Conservation (phyloP, 2,113 vertebrate genomes). For the Eleginops maclovinus region DNA sequence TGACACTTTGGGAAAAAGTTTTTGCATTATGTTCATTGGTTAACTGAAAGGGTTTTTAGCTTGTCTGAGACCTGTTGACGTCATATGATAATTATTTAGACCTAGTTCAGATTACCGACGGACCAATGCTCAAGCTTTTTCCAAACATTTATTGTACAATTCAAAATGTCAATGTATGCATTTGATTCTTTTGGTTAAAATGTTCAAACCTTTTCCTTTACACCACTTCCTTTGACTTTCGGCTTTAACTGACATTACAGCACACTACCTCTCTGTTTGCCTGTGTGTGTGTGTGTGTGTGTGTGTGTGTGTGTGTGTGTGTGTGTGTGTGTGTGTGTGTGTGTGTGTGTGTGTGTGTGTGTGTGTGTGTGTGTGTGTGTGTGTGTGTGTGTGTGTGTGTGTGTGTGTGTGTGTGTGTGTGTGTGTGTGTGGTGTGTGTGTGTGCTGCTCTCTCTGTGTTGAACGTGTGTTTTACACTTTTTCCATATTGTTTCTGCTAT, state of each 20-base stretch:
- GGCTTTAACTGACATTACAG: constrained; percentile 63
- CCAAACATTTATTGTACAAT: constrained; percentile 27
- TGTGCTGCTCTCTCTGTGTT: constrained; percentile 48
- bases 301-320: constrained; percentile 48
- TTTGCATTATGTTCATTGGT: constrained; percentile 34
- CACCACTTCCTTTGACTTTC: constrained; percentile 49
- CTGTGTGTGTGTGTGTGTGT: constrained; percentile 46
- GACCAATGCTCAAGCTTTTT: constrained; percentile 36
- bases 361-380: constrained; percentile 51
- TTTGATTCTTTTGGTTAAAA: constrained; percentile 39
- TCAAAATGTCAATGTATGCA: constrained; percentile 75
- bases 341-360: constrained; percentile 49
- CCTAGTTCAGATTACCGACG: constrained; percentile 13
- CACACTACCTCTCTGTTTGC: constrained; percentile 59
- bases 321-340: constrained; percentile 46
- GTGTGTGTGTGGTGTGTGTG: constrained; percentile 47
- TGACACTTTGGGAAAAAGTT: constrained; percentile 19
- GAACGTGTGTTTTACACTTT: constrained; percentile 11
- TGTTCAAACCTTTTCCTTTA: constrained; percentile 41
- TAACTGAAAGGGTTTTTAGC: constrained; percentile 43
- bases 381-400: constrained; percentile 44
- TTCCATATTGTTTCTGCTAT: neutral
- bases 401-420: constrained; percentile 47
- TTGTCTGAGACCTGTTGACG: neutral
- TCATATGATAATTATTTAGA: neutral